Evolutionary conservation across 2,113 vertebrate species (phyloP).

Genomic region (Sinocyclocheilus anshuiensis): DNA sequence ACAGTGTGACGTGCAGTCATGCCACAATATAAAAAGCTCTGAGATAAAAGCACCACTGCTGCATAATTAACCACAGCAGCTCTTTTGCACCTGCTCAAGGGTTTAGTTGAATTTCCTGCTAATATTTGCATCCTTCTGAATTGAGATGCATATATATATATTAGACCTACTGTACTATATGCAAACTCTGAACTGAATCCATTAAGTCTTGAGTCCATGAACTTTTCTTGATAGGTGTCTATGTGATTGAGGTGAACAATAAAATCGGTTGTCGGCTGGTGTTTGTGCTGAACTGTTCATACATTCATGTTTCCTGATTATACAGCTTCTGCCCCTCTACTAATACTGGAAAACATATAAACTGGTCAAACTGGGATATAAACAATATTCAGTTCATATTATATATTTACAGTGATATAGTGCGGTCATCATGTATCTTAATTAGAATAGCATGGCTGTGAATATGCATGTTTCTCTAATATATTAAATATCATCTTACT

Average conservation of each 20-base stretch:
- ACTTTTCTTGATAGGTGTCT: no score
- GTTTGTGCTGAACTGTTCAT: no score
- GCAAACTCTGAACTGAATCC: no score
- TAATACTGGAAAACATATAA: neutral
- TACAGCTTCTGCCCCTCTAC: no score
- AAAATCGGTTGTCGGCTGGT: no score
- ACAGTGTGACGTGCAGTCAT: conserved; percentile 30
- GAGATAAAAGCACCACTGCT: neutral
- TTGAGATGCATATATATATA: no score
- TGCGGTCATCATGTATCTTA: neutral
- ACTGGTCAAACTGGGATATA: neutral
- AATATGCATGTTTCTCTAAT: neutral
- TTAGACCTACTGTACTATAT: no score
- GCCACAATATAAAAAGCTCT: conserved; percentile 42
- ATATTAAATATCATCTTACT: neutral
- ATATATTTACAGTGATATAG: neutral
- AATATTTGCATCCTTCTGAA: neutral
- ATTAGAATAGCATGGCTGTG: neutral
- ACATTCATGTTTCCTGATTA: no score
- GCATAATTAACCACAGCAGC: neutral
- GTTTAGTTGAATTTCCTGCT: neutral
- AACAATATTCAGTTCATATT: neutral
- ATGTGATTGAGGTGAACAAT: no score
- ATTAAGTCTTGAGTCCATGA: no score
- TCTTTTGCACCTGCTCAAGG: neutral